Evolutionary conservation across 1,140 invertebrate genomes (phyloP).

Genomic region (Atta colombica): DNA sequence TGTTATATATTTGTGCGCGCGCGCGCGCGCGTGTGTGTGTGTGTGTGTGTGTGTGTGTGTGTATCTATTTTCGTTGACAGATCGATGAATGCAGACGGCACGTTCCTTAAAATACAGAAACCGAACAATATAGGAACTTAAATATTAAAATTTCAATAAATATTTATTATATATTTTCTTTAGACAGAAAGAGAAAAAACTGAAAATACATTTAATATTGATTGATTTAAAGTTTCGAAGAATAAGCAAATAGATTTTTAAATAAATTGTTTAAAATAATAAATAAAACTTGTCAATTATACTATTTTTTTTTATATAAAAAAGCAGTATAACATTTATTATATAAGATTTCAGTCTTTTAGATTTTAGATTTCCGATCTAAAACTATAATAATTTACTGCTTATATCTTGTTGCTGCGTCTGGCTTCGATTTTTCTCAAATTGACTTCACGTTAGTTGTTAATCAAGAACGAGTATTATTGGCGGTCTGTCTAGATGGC

Average conservation of each 20-base stretch:
- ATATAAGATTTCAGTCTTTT: background rate
- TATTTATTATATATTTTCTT: background rate
- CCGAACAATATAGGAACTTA: background rate
- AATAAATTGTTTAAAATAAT: slow-evolving; percentile 10
- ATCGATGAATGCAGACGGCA: slow-evolving; percentile 41
- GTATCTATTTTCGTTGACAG: slow-evolving; percentile 1
- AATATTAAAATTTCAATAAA: background rate
- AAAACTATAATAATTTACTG: slow-evolving; percentile 49
- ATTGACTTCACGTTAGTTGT: slow-evolving; percentile 53
- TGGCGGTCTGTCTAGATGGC: slow-evolving; percentile 52
- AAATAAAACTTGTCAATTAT: background rate
- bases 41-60: background rate
- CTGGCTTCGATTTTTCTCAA: slow-evolving; percentile 66
- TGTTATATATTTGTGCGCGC: background rate
- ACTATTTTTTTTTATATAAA: background rate
- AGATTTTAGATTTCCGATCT: background rate
- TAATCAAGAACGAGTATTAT: slow-evolving; percentile 62
- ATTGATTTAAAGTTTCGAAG: background rate
- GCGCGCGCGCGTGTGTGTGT: background rate
- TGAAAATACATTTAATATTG: background rate
- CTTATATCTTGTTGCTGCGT: slow-evolving; percentile 54
- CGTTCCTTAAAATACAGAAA: slow-evolving; percentile 16
- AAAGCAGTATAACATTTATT: background rate
- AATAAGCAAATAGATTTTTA: background rate
- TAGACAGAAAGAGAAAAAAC: background rate